Base-by-base conservation (phyloP, 2,888 invertebrate genomes). In the Eupithecia vulgata region DNA sequence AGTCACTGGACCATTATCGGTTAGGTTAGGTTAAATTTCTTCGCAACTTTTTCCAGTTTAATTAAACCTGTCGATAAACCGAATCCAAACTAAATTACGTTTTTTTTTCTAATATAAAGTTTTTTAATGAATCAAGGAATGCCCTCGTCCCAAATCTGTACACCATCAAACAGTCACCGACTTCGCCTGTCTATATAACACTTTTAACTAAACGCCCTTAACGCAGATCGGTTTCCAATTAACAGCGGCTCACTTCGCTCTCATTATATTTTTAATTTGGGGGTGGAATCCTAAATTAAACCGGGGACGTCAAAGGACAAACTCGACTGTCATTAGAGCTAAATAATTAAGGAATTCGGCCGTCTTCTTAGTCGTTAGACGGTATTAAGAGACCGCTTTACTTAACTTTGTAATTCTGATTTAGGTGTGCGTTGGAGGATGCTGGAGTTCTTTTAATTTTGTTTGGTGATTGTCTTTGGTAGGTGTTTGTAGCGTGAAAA, bases 221-320 rank as follows among this genome's bases (percentile, higher is more conserved):
- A 85, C 84, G 83, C 88, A 91, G 93, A 94, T 94, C 94, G 92
- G 93, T 94, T 94, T 93, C 94, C 94, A 94, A 94, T 94, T 94
- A 94, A 93, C 92, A 90, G 87, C 85, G 88, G 85, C 90, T 90
- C 90, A 88, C 90, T 90, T 88, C 88, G 85, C 88, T 91, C 94
- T 94, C 94, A 94, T 94, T 94, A 94, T 94, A 94, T 94, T 94
- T 94, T 94, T 94, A 94, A 94, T 94, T 94, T 93, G 92, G 93
- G 91, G 93, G 93, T 84, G 91, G 92, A 91, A 91, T 94, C 89
- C 87, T 89, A 91, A 93, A 94, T 93, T 94, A 93, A 93, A 92
- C 89, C 89, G 87, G 86, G 88, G 90, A 88, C 91, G 93, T 93
- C 94, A 94, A 94, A 94, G 93, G 92, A 93, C 93, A 93, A 88